A percentile compares a stretch with the other conserved stretches of the same genome.
phyloP scores from a whole-genome alignment of 2,797 vertebrate genomes.

The Todus mexicanus region DNA sequence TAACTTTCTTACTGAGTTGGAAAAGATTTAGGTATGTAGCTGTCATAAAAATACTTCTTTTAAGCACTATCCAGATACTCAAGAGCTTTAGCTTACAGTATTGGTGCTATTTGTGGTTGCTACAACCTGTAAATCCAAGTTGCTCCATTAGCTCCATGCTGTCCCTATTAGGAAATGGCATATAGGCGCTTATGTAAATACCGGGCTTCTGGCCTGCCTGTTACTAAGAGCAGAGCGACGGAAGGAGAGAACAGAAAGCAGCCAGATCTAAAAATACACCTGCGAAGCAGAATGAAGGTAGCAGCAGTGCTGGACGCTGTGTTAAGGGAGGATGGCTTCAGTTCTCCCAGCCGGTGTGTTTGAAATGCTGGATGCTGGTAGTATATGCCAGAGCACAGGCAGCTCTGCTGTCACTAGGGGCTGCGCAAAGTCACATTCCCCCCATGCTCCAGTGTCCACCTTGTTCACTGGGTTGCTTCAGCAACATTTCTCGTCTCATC shows the following conservation, averaged over 20 bases:
- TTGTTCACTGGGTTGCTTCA: neutral
- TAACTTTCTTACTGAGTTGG: neutral
- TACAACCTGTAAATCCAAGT: conserved; percentile 40
- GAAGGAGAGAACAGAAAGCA: neutral
- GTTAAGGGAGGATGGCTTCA: neutral
- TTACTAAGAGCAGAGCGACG: neutral
- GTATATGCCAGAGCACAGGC: too few species aligned
- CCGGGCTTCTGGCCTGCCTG: neutral
- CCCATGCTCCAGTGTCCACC: rapidly evolving
- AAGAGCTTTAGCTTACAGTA: neutral
- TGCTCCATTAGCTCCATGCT: conserved; percentile 2
- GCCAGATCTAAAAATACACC: neutral
- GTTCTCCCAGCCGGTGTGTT: neutral
- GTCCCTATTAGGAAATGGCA: conserved; percentile 25
- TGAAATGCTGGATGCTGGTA: neutral
- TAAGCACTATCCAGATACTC: neutral
- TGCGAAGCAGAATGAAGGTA: neutral
- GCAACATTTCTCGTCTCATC: neutral
- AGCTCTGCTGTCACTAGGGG: neutral
- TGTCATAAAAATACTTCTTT: conserved; percentile 19
- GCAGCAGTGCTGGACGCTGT: neutral
- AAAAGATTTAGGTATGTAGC: conserved; percentile 14
- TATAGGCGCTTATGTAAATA: conserved; percentile 5
- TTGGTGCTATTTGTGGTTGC: neutral
- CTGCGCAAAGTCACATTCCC: neutral